Evolutionary conservation across 35 echinoderm and acorn worm genomes (phyloP), one percentile per base, ranked within the genome.

Genomic region (Patiria miniata): DNA sequence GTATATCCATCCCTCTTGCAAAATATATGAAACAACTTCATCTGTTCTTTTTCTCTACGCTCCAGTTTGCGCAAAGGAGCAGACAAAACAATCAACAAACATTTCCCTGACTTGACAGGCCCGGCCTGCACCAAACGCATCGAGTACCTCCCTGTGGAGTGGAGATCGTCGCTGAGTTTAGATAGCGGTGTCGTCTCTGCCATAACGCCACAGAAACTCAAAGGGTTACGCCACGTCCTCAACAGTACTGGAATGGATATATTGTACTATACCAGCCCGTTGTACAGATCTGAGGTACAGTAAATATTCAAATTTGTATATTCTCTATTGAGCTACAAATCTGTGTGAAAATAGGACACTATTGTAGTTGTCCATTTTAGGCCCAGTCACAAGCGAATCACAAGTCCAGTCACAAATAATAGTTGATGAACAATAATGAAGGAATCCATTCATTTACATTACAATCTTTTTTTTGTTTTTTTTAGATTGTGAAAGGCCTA

Each of bases 171-270:
- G 21, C 87, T 99, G 0, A 79, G 51, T 5, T 61, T 99, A 18
- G 96, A 99, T 52, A 68, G 81, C 26, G 92, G 92, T 15, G 79
- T 92, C n/a, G 90, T 94, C 15, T 82, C 82, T 1, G 73, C 93
- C 29, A 80, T 99, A 39, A 99, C 96, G 17, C 96, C 96, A 6
- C 84, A 98, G 37, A 88, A 87, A 21, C 53, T 99, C 17, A 99
- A 94, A 56, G 83, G 89, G 29, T 55, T 99, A 10, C 65, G 96
- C 10, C 55, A 87, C 79, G 93, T 95, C 14, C 87, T 99, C 14
- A 99, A 99, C 83, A 94, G 86, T 61, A 95, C 92, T 59, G 96
- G 85, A 19, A 92, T 99, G 89, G 96, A 99, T 88, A 84, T 99
- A 32, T 55, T 99, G 78, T 99, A 99, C 55, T 99, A 99, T 73